phyloP scores from a whole-genome alignment of 1,140 invertebrate species.

The Drosophila miranda region DNA sequence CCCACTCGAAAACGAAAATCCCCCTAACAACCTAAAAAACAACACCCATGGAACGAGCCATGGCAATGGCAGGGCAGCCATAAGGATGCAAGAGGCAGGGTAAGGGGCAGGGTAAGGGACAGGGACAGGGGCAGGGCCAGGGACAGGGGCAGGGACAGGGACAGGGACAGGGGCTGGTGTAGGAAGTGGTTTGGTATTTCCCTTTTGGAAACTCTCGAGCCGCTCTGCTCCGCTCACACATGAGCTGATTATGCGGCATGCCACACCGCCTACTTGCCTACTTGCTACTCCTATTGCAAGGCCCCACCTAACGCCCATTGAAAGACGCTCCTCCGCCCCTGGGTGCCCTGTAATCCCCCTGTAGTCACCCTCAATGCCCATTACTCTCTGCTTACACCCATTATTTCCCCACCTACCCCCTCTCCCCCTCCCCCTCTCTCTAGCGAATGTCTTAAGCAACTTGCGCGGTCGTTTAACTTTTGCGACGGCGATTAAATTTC shows the following conservation, averaged over 20 bases:
- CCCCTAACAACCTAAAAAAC: conserved; percentile 58
- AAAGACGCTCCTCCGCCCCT: background rate
- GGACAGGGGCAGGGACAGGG: background rate
- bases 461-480: conserved; percentile 80
- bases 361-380: background rate
- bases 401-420: background rate
- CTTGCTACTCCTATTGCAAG: no score
- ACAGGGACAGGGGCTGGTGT: background rate
- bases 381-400: no score
- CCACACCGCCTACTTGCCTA: conserved; percentile 15
- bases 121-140: background rate
- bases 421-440: background rate
- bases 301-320: no score
- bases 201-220: conserved; percentile 22
- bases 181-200: conserved; percentile 31
- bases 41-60: conserved; percentile 49
- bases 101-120: background rate
- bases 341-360: background rate
- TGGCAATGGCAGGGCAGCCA: conserved; percentile 23
- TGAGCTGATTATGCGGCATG: conserved; percentile 64
- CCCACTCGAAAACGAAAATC: conserved; percentile 26
- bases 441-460: conserved; percentile 47
- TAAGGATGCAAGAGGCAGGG: conserved; percentile 67
- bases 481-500: conserved; percentile 69
- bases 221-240: conserved; percentile 44